Conservation (phyloP, 1,140 invertebrate species). For the Euwallacea similis region DNA sequence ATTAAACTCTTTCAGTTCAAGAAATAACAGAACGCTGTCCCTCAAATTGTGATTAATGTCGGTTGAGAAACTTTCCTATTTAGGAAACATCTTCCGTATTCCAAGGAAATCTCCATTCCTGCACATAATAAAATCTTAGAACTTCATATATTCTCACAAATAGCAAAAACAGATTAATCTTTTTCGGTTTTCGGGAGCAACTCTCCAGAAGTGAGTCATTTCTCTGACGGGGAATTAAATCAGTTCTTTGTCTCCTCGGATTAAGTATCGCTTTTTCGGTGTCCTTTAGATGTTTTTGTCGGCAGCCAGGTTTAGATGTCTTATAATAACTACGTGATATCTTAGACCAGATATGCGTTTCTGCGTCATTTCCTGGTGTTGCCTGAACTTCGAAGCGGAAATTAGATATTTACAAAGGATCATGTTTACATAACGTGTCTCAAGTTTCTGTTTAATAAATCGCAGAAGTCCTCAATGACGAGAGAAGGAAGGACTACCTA, state of each 20-base stretch:
- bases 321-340: too few relatives aligned
- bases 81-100: not conserved
- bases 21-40: not conserved
- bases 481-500: too few relatives aligned
- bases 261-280: not conserved
- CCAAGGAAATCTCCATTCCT: not conserved
- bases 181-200: not conserved
- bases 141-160: conserved; percentile 1
- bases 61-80: not conserved
- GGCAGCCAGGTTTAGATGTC: too few relatives aligned
- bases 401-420: too few relatives aligned
- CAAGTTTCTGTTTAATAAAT: too few relatives aligned
- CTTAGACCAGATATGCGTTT: too few relatives aligned
- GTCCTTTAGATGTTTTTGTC: not conserved
- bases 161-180: conserved; percentile 7
- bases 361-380: too few relatives aligned
- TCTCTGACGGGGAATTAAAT: not conserved
- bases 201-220: not conserved
- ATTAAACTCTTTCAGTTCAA: too few relatives aligned
- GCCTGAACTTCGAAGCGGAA: too few relatives aligned
- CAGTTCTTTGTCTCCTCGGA: not conserved
- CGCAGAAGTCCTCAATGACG: too few relatives aligned
- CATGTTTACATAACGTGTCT: too few relatives aligned
- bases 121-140: conserved; percentile 2
- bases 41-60: conserved; percentile 3